Percentiles rank a stretch among this genome's conserved stretches.
Evolutionary conservation across 2,888 invertebrate genomes (phyloP).

Genomic region (Panorpa germanica): DNA sequence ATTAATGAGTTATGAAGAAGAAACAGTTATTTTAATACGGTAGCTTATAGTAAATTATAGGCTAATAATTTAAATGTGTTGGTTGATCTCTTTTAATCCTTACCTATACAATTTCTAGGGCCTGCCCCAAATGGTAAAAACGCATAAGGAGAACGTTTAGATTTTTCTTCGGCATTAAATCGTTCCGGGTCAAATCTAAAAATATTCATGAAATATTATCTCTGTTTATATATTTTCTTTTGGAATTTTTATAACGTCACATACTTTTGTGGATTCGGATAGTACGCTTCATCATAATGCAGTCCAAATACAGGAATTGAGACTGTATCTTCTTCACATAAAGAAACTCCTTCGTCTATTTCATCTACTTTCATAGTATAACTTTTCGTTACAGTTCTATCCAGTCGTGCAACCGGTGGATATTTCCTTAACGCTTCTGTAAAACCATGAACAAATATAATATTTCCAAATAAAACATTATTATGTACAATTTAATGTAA

Average conservation of each 20-base stretch:
- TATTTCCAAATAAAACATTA: no score
- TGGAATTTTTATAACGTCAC: no score
- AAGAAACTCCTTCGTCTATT: no score
- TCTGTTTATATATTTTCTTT: no score
- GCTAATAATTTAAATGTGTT: neutral
- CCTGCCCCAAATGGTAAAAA: conserved; percentile 34
- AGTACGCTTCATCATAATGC: conserved; percentile 33
- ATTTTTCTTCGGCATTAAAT: conserved; percentile 31
- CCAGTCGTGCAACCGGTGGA: conserved; percentile 32
- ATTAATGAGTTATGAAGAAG: no score
- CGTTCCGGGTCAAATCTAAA: conserved; percentile 34
- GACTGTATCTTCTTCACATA: conserved; percentile 28
- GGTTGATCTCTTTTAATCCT: conserved; percentile 10
- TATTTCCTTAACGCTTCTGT: conserved; percentile 36
- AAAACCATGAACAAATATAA: no score
- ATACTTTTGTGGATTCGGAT: conserved; percentile 30
- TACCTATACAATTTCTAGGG: conserved; percentile 32
- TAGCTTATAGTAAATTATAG: neutral
- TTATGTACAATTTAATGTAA: neutral
- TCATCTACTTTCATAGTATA: conserved; percentile 30
- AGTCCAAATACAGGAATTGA: conserved; percentile 28
- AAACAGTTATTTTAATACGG: neutral
- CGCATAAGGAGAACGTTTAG: conserved; percentile 26
- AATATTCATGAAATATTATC: no score
- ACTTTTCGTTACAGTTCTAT: conserved; percentile 31